Conservation (phyloP, 30 jellyfish, hydroid and myxozoan genomes). For the Euphysa ruthae region DNA sequence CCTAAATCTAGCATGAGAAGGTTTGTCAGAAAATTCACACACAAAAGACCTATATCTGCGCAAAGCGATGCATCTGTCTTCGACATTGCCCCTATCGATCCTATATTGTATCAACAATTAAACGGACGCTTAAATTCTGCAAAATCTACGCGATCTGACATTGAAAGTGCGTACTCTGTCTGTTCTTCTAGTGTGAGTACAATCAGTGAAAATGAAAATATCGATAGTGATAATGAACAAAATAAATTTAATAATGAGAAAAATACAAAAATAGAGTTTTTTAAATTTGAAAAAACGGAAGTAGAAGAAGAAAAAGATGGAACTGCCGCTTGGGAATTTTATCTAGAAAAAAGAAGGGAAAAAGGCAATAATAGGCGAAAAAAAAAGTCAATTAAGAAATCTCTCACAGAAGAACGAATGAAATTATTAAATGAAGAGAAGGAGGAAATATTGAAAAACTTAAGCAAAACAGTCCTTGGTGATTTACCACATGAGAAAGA, state of each 20-base stretch:
- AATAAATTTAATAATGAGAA: not conserved
- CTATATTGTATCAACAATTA: not conserved
- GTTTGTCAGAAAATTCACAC: not conserved
- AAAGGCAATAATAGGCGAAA: not conserved
- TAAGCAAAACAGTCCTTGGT: not conserved
- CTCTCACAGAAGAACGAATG: not conserved
- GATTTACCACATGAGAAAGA: not conserved
- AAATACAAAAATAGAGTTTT: not conserved
- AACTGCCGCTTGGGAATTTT: constrained; percentile 25
- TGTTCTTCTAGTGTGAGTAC: not conserved
- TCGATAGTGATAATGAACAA: not conserved
- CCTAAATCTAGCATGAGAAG: not conserved
- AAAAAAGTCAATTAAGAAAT: not conserved
- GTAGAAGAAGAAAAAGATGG: constrained; percentile 2
- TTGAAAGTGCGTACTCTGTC: not conserved
- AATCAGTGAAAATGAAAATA: not conserved
- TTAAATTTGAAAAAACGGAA: not conserved
- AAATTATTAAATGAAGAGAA: not conserved
- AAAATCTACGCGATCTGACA: not conserved
- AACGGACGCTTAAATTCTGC: constrained; percentile 23
- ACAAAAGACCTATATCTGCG: constrained; percentile 23
- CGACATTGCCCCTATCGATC: constrained; percentile 19
- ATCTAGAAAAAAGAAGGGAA: not conserved
- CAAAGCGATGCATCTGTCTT: constrained; percentile 5
- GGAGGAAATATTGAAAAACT: constrained; percentile 1